Conservation (phyloP, 2,113 vertebrate genomes). For the Ammospiza nelsoni region DNA sequence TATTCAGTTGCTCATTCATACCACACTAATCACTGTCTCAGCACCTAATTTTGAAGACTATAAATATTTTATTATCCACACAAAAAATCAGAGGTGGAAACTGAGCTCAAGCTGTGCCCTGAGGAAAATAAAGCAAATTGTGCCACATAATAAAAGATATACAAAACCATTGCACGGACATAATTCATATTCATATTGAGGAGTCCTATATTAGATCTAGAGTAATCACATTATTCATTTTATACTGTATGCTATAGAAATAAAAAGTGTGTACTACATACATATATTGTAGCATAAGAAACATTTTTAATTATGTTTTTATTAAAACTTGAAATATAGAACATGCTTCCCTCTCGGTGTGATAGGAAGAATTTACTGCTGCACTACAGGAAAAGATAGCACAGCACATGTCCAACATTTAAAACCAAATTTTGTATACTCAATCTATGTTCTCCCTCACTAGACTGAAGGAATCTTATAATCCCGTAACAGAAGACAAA, state of each 20-base stretch:
- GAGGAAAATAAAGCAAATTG: constrained; percentile 60
- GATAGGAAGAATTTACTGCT: constrained; percentile 30
- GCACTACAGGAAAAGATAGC: constrained; percentile 31
- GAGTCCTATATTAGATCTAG: not conserved
- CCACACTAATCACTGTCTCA: constrained; percentile 52
- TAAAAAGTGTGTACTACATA: not conserved
- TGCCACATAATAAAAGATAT: constrained; percentile 40
- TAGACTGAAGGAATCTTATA: not conserved
- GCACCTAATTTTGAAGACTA: constrained; percentile 52
- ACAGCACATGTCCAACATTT: constrained; percentile 19
- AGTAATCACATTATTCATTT: constrained; percentile 44
- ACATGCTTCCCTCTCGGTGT: not conserved
- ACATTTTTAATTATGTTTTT: constrained; percentile 48
- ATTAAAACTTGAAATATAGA: constrained; percentile 47
- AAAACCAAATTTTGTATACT: constrained; percentile 14
- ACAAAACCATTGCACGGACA: constrained; percentile 39
- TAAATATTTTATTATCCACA: constrained; percentile 68
- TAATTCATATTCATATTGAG: constrained; percentile 59
- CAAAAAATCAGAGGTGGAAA: constrained; percentile 70
- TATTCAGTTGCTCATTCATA: constrained; percentile 14
- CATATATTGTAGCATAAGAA: not conserved
- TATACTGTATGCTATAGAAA: not conserved
- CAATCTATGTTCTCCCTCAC: not conserved
- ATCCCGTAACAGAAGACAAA: constrained; percentile 4
- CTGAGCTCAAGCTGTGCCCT: constrained; percentile 60